Base-by-base conservation (phyloP, 2,888 invertebrate genomes). In the Gnatocerus cornutus region DNA sequence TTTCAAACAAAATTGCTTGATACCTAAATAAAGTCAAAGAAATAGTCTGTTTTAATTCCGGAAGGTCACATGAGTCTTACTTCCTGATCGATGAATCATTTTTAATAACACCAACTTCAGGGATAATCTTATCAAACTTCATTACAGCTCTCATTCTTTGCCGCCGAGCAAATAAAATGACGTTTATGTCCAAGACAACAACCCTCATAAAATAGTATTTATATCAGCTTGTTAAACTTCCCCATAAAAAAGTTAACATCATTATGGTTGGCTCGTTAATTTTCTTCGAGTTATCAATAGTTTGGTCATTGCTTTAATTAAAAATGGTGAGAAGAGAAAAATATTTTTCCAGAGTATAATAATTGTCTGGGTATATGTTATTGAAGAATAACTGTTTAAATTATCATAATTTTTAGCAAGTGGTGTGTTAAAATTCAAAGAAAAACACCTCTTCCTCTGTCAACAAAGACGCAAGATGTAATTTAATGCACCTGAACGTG, bases 151-250 rank as follows among this genome's bases (percentile, higher is more conserved):
- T 27, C 29, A 50, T 27, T 50, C 27, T 9, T 33, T 41, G 41
- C 39, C 41, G 33, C 9, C 53, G 10, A 16, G 21, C 21, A 56
- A 56, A 56, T 56, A 41, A 56, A 56, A 56, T 16, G 30, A 30
- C 50, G 16, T 56, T 56, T 56, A 56, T 39, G 7, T 41, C 55
- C 14, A 21, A 16, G 21, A 56, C 41, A 41, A 56, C 55, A 59
- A 59, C 59, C 33, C 33, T 59, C 30, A 43, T 56, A 56, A 56
- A 56, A 30, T 59, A n/a, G 14, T 56, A 56, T 43, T 56, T 56
- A 43, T 46, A 59, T 14, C 59, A 43, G 33, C 46, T 43, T 59
- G 30, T 59, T 13, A 45, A 30, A 59, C 8, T 39, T 27, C 43
- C 5, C 13, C 10, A 27, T 45, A 56, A 56, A 56, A 21, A 55